Conservation (phyloP, 2,797 vertebrate genomes). For the Okamejei kenojei region DNA sequence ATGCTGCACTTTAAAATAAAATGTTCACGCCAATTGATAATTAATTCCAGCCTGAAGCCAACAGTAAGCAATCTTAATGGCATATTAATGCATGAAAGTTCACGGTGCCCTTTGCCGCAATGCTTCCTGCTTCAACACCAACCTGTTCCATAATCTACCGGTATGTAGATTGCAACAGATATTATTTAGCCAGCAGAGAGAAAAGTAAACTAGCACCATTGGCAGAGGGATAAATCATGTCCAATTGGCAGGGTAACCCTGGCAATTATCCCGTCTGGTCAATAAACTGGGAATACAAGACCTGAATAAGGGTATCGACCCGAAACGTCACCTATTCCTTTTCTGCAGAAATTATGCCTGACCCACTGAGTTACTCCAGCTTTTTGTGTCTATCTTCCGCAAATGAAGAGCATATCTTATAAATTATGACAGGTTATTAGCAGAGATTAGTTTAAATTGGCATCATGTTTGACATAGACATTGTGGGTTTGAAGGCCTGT, state of each 20-base stretch:
- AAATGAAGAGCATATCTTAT: not conserved
- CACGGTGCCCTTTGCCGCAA: not conserved
- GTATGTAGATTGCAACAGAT: too few relatives aligned
- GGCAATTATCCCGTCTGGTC: not conserved
- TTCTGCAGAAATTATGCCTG: too few relatives aligned
- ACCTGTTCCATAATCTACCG: not conserved
- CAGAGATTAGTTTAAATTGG: too few relatives aligned
- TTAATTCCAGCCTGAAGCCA: not conserved
- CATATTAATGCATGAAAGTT: not conserved
- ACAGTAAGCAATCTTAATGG: not conserved
- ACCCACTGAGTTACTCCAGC: too few relatives aligned
- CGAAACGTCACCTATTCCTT: too few relatives aligned
- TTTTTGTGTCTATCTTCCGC: not conserved
- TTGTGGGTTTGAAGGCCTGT: too few relatives aligned
- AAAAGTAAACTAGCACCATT: not conserved
- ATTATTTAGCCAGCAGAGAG: not conserved
- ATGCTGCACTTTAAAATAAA: not conserved
- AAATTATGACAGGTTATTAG: not conserved
- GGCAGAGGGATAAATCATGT: not conserved
- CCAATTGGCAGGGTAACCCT: not conserved
- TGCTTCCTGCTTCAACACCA: not conserved
- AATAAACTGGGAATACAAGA: not conserved
- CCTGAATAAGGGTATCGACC: not conserved
- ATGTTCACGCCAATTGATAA: not conserved
- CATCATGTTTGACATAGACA: too few relatives aligned